phyloP scores from a whole-genome alignment of 2,888 invertebrate genomes.

The Brenthis ino region DNA sequence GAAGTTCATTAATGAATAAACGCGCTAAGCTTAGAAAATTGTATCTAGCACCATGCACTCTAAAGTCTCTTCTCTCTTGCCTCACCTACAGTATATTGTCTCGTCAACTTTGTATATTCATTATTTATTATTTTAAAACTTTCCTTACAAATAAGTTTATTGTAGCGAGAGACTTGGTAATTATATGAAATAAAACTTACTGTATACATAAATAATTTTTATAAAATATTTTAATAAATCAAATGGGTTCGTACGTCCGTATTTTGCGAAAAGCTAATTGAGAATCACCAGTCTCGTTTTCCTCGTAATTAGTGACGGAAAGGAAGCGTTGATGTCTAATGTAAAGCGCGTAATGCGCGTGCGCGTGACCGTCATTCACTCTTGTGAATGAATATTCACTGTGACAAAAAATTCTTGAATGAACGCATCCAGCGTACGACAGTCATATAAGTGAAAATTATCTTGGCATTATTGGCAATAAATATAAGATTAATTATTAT shows the following conservation, averaged over 20 bases:
- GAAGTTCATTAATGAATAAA: slow-evolving; percentile 69
- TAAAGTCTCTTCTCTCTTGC: slow-evolving; percentile 54
- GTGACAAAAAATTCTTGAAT: slow-evolving; percentile 47
- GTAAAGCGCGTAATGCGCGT: slow-evolving; percentile 48
- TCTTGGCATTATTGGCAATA: slow-evolving; percentile 2
- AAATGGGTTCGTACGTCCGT: slow-evolving; percentile 22
- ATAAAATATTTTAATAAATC: slow-evolving; percentile 26
- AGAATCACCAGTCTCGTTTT: slow-evolving; percentile 34
- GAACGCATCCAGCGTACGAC: slow-evolving; percentile 25
- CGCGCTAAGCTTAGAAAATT: slow-evolving; percentile 51
- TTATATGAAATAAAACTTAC: slow-evolving; percentile 30
- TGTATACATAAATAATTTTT: slow-evolving; percentile 20
- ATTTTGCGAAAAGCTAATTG: slow-evolving; percentile 29
- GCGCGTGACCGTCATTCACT: slow-evolving; percentile 47
- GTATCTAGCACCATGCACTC: slow-evolving; percentile 46
- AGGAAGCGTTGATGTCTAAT: slow-evolving; percentile 59
- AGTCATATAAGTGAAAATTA: slow-evolving; percentile 2
- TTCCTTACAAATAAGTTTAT: slow-evolving; percentile 30
- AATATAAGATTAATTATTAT: neutral
- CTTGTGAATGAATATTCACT: slow-evolving; percentile 52
- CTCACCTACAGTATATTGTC: slow-evolving; percentile 35
- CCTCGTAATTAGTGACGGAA: slow-evolving; percentile 39
- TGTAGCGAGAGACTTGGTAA: slow-evolving; percentile 31
- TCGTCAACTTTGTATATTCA: slow-evolving; percentile 66
- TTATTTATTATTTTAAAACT: slow-evolving; percentile 61